Percentiles rank a stretch among this genome's conserved stretches.
These are phyloP conservation scores for Autographa pulchrina DNA, from an alignment of 2,888 invertebrate genomes.

Conservation along the genomic window DNA sequence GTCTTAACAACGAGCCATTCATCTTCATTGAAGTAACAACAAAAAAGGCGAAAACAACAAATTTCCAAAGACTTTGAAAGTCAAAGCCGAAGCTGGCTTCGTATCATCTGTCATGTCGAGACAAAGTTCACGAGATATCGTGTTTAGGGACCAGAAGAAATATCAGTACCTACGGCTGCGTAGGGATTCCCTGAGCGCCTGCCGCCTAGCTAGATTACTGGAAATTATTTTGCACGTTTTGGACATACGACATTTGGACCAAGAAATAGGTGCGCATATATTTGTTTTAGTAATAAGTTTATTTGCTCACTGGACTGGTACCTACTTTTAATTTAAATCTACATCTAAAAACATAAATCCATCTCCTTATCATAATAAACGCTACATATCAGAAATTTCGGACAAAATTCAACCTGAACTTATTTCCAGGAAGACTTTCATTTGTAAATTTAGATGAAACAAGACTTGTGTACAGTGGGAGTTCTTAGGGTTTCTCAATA, in stretches of 20 bases:
- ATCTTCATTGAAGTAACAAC: conserved; percentile 42
- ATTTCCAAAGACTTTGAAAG: conserved; percentile 36
- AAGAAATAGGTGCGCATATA: background rate
- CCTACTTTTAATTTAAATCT: background rate
- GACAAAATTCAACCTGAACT: background rate
- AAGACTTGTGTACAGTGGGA: background rate
- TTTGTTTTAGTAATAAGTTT: too few relatives aligned
- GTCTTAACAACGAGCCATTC: conserved; percentile 26
- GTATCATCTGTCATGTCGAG: conserved; percentile 31
- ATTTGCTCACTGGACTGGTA: too few relatives aligned
- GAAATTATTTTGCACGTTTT: background rate
- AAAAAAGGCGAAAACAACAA: conserved; percentile 13
- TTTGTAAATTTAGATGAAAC: background rate
- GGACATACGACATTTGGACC: background rate
- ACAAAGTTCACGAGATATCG: conserved; percentile 28
- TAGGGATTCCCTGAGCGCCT: conserved; percentile 8
- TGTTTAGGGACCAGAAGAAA: conserved; percentile 10
- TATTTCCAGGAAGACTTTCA: conserved; percentile 15
- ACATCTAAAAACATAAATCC: too few relatives aligned
- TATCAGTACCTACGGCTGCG: background rate
- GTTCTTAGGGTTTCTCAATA: background rate
- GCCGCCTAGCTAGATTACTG: conserved; percentile 11
- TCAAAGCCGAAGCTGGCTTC: conserved; percentile 12
- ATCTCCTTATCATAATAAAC: too few relatives aligned
- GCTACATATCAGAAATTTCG: background rate